phyloP scores from a whole-genome alignment of 2,113 vertebrate genomes.

The Zosterops hypoxanthus region DNA sequence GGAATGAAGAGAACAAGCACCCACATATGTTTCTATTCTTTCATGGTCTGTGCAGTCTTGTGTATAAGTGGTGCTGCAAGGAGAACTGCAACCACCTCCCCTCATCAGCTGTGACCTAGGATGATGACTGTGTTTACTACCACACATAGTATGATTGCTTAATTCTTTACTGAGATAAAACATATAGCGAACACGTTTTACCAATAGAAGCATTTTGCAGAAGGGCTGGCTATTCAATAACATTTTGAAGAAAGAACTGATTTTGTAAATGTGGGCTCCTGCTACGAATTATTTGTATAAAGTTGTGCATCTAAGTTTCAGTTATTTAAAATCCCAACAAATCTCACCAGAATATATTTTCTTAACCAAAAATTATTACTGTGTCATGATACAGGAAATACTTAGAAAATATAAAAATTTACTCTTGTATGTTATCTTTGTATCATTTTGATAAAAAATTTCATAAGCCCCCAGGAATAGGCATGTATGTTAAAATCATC shows the following conservation, averaged over 20 bases:
- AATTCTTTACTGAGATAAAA: not conserved
- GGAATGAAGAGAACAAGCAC: slow-evolving; percentile 35
- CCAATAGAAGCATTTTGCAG: not conserved
- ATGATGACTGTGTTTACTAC: not conserved
- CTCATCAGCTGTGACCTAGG: not conserved
- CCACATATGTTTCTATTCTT: slow-evolving; percentile 30
- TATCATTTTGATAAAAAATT: not conserved
- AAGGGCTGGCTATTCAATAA: not conserved
- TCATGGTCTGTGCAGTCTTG: slow-evolving; percentile 7
- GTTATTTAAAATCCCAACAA: not conserved
- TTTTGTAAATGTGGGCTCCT: not conserved
- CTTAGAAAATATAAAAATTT: not conserved
- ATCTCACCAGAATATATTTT: not conserved
- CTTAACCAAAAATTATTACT: not conserved
- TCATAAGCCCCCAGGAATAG: not conserved
- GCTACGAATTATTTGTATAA: not conserved
- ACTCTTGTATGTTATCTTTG: not conserved
- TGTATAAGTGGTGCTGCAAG: not conserved
- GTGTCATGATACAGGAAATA: not conserved
- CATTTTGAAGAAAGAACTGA: not conserved
- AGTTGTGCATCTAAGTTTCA: not conserved
- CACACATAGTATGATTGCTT: not conserved
- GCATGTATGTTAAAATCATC: not conserved
- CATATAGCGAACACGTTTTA: not conserved
- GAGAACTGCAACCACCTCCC: not conserved